Evolutionary conservation across 2,888 invertebrate genomes (phyloP).

Genomic region (Caenorhabditis parvicauda): DNA sequence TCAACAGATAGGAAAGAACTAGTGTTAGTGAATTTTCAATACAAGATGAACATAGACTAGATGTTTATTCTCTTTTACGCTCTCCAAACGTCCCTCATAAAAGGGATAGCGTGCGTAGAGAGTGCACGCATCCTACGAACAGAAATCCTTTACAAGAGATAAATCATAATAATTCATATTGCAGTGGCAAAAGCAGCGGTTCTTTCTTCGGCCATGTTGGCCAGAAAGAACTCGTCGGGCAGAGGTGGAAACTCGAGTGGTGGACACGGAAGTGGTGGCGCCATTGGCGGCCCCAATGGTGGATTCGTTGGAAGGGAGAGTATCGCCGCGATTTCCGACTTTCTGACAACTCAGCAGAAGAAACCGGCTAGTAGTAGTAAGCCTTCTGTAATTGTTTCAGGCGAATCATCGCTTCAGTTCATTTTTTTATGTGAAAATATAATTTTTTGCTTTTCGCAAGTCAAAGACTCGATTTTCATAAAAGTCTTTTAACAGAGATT

Average conservation of each 20-base stretch:
- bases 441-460: too few species aligned
- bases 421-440: too few species aligned
- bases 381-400: too few species aligned
- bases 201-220: constrained; percentile 52
- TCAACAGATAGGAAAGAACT: not conserved
- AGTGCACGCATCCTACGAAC: too few species aligned
- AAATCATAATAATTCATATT: constrained; percentile 7
- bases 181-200: constrained; percentile 58
- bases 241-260: constrained; percentile 23
- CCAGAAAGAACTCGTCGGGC: constrained; percentile 48
- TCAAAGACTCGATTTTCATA: too few species aligned
- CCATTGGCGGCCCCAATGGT: not conserved
- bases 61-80: too few species aligned
- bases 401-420: too few species aligned
- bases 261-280: constrained; percentile 10
- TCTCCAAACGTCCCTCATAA: too few species aligned
- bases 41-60: too few species aligned
- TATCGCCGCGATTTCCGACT: constrained; percentile 46
- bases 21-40: constrained; percentile 1
- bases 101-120: too few species aligned
- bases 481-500: too few species aligned
- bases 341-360: constrained; percentile 40
- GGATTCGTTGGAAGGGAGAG: constrained; percentile 39
- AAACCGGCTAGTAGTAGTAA: constrained; percentile 32
- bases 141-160: not conserved